Conservation (phyloP, 2,113 vertebrate genomes). For the Boleophthalmus pectinirostris region DNA sequence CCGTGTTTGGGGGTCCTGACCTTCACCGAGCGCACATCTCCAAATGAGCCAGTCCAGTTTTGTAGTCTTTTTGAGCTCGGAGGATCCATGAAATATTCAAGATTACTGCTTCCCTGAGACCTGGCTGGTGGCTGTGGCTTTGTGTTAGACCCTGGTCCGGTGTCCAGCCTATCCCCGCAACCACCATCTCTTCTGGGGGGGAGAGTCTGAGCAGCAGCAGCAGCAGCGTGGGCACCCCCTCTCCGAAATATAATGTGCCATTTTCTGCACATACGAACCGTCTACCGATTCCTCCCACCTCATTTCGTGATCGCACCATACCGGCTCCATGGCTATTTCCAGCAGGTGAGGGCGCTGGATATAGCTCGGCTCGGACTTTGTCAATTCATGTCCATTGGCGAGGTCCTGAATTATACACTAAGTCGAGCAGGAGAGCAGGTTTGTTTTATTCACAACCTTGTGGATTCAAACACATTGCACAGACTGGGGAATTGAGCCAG, state of each 20-base stretch:
- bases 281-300: conserved; percentile 43
- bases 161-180: conserved; percentile 56
- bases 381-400: conserved; percentile 80
- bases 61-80: conserved; percentile 93
- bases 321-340: conserved; percentile 64
- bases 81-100: conserved; percentile 98
- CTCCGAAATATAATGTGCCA: conserved; percentile 49
- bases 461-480: conserved; percentile 74
- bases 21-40: conserved; percentile 73
- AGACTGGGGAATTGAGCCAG: conserved; percentile 73
- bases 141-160: conserved; percentile 80
- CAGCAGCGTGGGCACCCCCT: conserved; percentile 13
- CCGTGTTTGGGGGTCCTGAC: conserved; percentile 82
- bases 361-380: conserved; percentile 69
- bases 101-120: conserved; percentile 88
- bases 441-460: conserved; percentile 81
- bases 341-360: conserved; percentile 70
- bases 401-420: conserved; percentile 78
- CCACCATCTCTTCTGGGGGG: conserved; percentile 18
- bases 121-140: conserved; percentile 95
- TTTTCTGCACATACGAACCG: conserved; percentile 49
- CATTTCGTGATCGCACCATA: conserved; percentile 40
- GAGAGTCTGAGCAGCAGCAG: conserved; percentile 2
- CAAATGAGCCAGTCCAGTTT: conserved; percentile 81
- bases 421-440: conserved; percentile 72